Conservation (phyloP, 2,888 invertebrate genomes). For the Agriopis aurantiaria region DNA sequence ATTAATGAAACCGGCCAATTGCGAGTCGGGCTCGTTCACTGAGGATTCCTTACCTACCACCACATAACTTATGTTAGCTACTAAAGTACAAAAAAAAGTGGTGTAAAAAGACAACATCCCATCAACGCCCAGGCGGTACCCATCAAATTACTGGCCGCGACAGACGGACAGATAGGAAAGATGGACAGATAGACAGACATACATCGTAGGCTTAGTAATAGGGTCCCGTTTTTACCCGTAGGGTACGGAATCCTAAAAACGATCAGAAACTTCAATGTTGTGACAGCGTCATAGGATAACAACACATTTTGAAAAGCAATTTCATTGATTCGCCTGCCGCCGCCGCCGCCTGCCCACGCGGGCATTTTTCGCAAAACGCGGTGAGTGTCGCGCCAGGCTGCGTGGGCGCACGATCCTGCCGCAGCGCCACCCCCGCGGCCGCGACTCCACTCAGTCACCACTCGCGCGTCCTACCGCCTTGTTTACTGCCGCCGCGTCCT, state of each 20-base stretch:
- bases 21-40: no score
- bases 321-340: not conserved
- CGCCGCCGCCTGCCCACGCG: conserved; percentile 1
- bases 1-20: no score
- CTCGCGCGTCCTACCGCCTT: conserved; percentile 19
- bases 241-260: no score
- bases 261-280: not conserved
- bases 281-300: conserved; percentile 2
- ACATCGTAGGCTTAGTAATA: no score
- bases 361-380: conserved; percentile 20
- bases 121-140: no score
- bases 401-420: conserved; percentile 35
- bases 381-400: conserved; percentile 19
- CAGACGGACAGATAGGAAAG: no score
- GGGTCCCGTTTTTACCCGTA: conserved; percentile 24
- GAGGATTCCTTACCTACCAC: no score
- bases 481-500: conserved; percentile 2
- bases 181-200: no score
- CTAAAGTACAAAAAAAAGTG: no score
- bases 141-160: no score
- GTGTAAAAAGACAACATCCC: no score
- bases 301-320: conserved; percentile 2
- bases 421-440: not conserved
- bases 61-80: no score
- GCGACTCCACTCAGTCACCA: conserved; percentile 16